phyloP scores from a whole-genome alignment of 1,140 invertebrate species.

The Brachionus koreanus region DNA sequence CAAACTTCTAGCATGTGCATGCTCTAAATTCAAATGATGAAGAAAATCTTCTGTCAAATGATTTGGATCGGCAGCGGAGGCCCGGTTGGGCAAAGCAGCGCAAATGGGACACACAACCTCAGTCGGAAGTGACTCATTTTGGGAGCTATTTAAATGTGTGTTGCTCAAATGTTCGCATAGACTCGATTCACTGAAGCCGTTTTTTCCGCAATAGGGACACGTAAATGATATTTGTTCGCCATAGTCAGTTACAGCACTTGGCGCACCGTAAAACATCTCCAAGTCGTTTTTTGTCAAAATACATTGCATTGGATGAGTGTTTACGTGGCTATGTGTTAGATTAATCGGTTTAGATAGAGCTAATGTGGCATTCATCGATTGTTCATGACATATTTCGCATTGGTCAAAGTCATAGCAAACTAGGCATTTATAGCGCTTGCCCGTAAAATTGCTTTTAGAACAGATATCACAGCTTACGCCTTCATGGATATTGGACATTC shows the following conservation, averaged over 20 bases:
- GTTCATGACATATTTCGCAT: slow-evolving; percentile 88
- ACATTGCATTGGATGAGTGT: slow-evolving; percentile 43
- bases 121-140: slow-evolving; percentile 14
- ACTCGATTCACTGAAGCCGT: slow-evolving; percentile 80
- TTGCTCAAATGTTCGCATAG: slow-evolving; percentile 85
- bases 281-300: slow-evolving; percentile 55
- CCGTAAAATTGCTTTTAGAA: slow-evolving; percentile 93
- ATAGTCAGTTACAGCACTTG: background rate
- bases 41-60: slow-evolving; percentile 95
- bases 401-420: slow-evolving; percentile 98
- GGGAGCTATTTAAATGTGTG: slow-evolving; percentile 78
- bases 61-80: slow-evolving; percentile 82
- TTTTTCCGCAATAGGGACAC: slow-evolving; percentile 89
- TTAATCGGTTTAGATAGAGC: background rate
- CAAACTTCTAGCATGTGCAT: slow-evolving; percentile 58
- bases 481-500: slow-evolving; percentile 47
- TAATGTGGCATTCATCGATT: background rate
- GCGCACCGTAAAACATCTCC: slow-evolving; percentile 1
- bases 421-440: slow-evolving; percentile 94
- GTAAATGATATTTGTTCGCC: slow-evolving; percentile 73
- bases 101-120: slow-evolving; percentile 85
- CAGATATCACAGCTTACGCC: slow-evolving; percentile 97
- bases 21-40: slow-evolving; percentile 87
- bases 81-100: slow-evolving; percentile 71
- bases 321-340: slow-evolving; percentile 12